Conservation (phyloP, 2,888 invertebrate genomes). For the Drosophila antonietae region DNA sequence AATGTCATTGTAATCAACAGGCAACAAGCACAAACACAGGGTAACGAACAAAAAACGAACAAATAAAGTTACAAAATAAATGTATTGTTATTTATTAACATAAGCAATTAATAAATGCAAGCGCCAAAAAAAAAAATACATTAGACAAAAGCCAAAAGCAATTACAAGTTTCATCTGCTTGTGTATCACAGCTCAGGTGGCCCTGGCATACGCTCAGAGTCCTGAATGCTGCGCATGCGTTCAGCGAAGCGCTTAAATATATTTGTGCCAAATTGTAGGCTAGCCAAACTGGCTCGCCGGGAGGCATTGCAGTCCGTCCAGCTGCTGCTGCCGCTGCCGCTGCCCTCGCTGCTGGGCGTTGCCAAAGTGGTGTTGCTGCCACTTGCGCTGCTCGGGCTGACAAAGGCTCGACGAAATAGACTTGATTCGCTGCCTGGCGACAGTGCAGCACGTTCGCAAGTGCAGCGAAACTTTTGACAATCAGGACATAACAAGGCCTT, state of each 20-base stretch:
- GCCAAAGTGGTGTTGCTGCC: slow-evolving; percentile 32
- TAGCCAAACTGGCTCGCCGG: slow-evolving; percentile 70
- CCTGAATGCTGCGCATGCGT: slow-evolving; percentile 74
- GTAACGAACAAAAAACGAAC: slow-evolving; percentile 47
- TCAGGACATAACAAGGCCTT: slow-evolving; percentile 84
- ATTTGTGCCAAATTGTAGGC: slow-evolving; percentile 81
- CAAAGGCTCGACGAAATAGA: slow-evolving; percentile 71
- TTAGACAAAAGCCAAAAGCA: slow-evolving; percentile 29
- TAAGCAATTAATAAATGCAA: slow-evolving; percentile 68
- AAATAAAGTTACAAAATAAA: slow-evolving; percentile 44
- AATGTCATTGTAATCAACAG: slow-evolving; percentile 4
- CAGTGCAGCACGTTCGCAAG: slow-evolving; percentile 75
- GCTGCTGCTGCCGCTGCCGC: slow-evolving; percentile 17
- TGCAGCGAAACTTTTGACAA: slow-evolving; percentile 84
- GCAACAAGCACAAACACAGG: slow-evolving; percentile 1
- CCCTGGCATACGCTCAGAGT: slow-evolving; percentile 28
- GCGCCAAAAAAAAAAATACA: slow-evolving; percentile 42
- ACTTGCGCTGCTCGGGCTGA: slow-evolving; percentile 57
- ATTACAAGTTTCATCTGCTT: slow-evolving; percentile 32
- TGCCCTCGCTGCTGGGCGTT: slow-evolving; percentile 39
- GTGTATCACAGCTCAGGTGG: slow-evolving; percentile 20
- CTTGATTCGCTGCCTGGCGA: slow-evolving; percentile 57
- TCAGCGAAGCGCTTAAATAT: slow-evolving; percentile 84
- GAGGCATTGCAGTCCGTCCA: slow-evolving; percentile 42
- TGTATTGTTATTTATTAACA: slow-evolving; percentile 66